Evolutionary conservation across 2,888 invertebrate genomes (phyloP), one percentile per base, ranked within the genome.

Genomic region (Agonopterix arenella): DNA sequence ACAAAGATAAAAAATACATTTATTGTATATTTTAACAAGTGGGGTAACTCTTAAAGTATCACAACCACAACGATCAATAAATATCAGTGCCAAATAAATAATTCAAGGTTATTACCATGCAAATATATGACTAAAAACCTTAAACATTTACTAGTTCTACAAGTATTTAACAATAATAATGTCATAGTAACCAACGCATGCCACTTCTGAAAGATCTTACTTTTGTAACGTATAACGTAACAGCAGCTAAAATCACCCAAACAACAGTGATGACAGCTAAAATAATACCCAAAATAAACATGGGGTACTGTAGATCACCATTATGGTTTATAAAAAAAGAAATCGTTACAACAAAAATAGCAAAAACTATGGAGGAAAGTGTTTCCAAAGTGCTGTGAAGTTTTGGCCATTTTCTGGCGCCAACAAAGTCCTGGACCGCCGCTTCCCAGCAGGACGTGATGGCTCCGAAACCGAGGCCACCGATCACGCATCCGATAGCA

Each of bases 391-490:
- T 66, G 52, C 90, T 90, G 51, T 89, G 83, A 5, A 90, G 57
- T 60, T 84, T 83, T 0, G 84, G 78, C 90, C 90, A 90, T 58
- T 84, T 88, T 42, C 88, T 73, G 10, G 78, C 76, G 1, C 90
- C 90, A 1, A 90, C 77, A 53, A 86, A 90, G 45, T 84, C 84
- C 66, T 85, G 84, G 1, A 80, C 78, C 0, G 89, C 70, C 1
- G 81, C 74, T 56, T 85, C 88, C 78, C 90, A 90, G 42, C 89
- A 81, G 7, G 83, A 89, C 0, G 76, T 76, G 2, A 88, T 65
- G 8, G 89, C 85, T 2, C 90, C 90, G 54, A 85, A 90, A 1
- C 90, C 90, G 36, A 90, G 71, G 0, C 90, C 90, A 37, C 86
- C 86, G 45, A 89, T 70, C 1, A 90, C 80, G 53, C 89, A 88